A percentile compares a stretch with the other conserved stretches of the same genome.
Evolutionary conservation across 2,888 invertebrate genomes (phyloP).

Genomic region (Eupithecia subfuscata): DNA sequence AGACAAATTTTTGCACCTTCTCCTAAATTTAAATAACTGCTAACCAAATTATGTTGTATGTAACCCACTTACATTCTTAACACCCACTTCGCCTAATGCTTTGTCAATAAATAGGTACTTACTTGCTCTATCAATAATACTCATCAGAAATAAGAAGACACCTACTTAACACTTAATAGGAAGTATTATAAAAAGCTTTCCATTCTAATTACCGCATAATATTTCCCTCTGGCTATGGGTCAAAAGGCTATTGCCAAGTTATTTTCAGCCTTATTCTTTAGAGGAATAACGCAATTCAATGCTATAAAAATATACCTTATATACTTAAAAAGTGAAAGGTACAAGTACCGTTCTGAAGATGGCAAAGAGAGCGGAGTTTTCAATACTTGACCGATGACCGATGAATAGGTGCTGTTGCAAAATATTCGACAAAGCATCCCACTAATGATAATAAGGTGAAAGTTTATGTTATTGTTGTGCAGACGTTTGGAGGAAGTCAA

Average conservation of each 20-base stretch:
- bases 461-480: neutral
- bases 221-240: slow-evolving; percentile 12
- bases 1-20: too few relatives aligned
- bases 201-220: slow-evolving; percentile 15
- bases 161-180: neutral
- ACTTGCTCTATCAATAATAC: neutral
- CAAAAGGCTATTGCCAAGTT: slow-evolving; percentile 20
- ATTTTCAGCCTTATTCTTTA: slow-evolving; percentile 31
- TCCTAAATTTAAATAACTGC: neutral
- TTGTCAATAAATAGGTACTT: neutral
- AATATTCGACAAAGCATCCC: slow-evolving; percentile 16
- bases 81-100: neutral
- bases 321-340: slow-evolving; percentile 60
- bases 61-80: neutral
- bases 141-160: neutral
- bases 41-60: neutral
- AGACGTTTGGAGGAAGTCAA: neutral
- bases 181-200: slow-evolving; percentile 21
- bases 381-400: slow-evolving; percentile 8
- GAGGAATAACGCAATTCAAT: slow-evolving; percentile 9
- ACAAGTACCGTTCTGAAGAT: slow-evolving; percentile 56
- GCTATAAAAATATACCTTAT: slow-evolving; percentile 32
- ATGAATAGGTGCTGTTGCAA: neutral
- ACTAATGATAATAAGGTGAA: neutral
- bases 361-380: slow-evolving; percentile 13